Evolutionary conservation across 2,888 invertebrate species (phyloP).

Genomic region (Hypolimnas misippus): DNA sequence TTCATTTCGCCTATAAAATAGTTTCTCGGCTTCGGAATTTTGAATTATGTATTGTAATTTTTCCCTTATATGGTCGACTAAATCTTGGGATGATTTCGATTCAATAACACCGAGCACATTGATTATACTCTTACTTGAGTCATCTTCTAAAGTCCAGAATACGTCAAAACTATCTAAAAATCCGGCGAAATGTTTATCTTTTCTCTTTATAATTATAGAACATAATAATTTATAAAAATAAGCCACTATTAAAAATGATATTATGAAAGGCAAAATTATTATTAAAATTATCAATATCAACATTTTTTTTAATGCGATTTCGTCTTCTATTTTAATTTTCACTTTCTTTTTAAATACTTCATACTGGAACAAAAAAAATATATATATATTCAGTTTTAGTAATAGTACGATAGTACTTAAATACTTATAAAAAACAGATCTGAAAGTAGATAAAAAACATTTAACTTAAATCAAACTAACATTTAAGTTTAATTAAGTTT

Average conservation of each 20-base stretch:
- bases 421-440: constrained; percentile 2
- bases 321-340: constrained; percentile 35
- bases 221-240: constrained; percentile 57
- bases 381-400: background rate
- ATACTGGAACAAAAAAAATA: constrained; percentile 45
- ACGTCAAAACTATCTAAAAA: constrained; percentile 80
- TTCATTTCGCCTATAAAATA: constrained; percentile 70
- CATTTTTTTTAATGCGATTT: constrained; percentile 29
- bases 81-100: constrained; percentile 51
- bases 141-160: constrained; percentile 80
- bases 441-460: background rate
- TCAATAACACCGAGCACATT: constrained; percentile 77
- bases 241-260: constrained; percentile 48
- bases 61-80: constrained; percentile 53
- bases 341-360: constrained; percentile 43
- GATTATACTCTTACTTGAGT: constrained; percentile 70
- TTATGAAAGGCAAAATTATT: constrained; percentile 50
- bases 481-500: background rate
- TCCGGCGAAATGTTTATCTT: constrained; percentile 66
- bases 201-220: constrained; percentile 54
- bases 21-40: constrained; percentile 57
- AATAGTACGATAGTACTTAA: no score
- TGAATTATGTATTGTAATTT: constrained; percentile 50
- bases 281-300: constrained; percentile 47
- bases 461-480: background rate